A percentile compares a stretch with the other conserved stretches of the same genome.
phyloP scores from a whole-genome alignment of 2,888 invertebrate species.

The Drosophila lacicola region DNA sequence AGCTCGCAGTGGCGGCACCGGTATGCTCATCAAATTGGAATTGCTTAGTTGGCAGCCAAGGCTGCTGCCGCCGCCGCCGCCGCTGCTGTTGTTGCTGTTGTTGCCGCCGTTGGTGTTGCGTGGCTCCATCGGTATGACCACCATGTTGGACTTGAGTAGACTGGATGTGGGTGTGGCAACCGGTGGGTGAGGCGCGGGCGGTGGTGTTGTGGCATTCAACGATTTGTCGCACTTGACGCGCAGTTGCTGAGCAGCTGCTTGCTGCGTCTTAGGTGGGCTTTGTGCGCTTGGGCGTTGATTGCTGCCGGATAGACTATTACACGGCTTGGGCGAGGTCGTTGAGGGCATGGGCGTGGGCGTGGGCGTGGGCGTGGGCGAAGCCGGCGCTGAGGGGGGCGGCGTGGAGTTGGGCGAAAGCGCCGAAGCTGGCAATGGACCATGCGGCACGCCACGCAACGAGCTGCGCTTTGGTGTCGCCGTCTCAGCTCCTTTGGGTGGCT shows the following conservation, averaged over 20 bases:
- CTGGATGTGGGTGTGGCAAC: conserved; percentile 39
- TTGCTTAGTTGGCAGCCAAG: conserved; percentile 48
- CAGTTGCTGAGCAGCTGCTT: conserved; percentile 18
- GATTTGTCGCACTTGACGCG: conserved; percentile 55
- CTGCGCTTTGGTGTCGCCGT: conserved; percentile 52
- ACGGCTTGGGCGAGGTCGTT: background rate
- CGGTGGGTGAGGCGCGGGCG: conserved; percentile 33
- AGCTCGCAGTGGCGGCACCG: conserved; percentile 82
- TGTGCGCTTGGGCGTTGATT: background rate
- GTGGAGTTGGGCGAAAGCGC: conserved; percentile 41
- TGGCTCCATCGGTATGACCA: conserved; percentile 83
- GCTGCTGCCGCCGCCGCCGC: conserved; percentile 28
- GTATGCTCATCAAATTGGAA: conserved; percentile 60
- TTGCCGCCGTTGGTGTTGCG: conserved; percentile 31
- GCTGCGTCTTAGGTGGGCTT: conserved; percentile 16
- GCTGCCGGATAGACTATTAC: conserved; percentile 7
- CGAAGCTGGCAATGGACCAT: conserved; percentile 70
- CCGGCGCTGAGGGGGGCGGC: conserved; percentile 26
- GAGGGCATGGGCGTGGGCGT: conserved; percentile 13
- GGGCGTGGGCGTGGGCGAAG: conserved; percentile 12
- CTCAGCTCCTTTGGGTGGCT: conserved; percentile 24
- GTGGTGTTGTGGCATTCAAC: conserved; percentile 17
- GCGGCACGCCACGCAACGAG: conserved; percentile 62
- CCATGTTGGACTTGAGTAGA: conserved; percentile 83
- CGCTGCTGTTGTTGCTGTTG: conserved; percentile 15